phyloP scores from a whole-genome alignment of 2,113 vertebrate genomes.

The Hirundichthys speculiger region DNA sequence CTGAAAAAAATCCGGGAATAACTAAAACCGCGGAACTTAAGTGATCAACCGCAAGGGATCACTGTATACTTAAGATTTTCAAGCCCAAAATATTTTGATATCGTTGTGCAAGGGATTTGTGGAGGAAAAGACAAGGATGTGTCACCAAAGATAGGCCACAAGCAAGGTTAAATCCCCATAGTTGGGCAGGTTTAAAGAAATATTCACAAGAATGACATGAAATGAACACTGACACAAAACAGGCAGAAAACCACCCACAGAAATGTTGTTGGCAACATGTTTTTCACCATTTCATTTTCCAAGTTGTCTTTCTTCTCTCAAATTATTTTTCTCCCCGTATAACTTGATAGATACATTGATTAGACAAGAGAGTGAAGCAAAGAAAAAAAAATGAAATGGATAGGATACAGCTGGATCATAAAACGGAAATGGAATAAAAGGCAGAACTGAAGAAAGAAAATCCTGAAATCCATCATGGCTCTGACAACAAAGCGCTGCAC shows the following conservation, averaged over 20 bases:
- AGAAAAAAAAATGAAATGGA: conserved; percentile 5
- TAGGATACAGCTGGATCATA: conserved; percentile 38
- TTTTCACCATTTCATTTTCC: conserved; percentile 1
- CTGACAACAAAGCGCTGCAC: conserved; percentile 56
- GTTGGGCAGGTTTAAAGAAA: neutral
- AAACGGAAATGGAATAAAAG: neutral
- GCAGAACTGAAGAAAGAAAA: conserved; percentile 19
- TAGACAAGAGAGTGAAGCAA: conserved; percentile 5
- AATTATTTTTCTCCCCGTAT: conserved; percentile 1
- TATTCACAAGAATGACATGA: neutral
- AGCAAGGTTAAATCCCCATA: neutral
- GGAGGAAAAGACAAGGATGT: neutral
- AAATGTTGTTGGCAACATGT: conserved; percentile 16
- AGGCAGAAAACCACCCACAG: neutral
- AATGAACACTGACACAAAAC: neutral
- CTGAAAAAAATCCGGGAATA: too few species aligned
- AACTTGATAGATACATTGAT: conserved; percentile 12
- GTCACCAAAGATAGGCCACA: conserved; percentile 5
- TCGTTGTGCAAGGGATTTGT: conserved; percentile 1
- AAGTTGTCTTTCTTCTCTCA: conserved; percentile 6
- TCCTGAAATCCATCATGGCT: conserved; percentile 43
- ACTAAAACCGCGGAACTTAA: too few species aligned
- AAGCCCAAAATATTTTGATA: conserved; percentile 4
- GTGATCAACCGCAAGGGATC: too few species aligned
- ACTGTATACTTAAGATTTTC: neutral